Evolutionary conservation across 2,113 vertebrate genomes (phyloP).

Genomic region (Capra hircus): DNA sequence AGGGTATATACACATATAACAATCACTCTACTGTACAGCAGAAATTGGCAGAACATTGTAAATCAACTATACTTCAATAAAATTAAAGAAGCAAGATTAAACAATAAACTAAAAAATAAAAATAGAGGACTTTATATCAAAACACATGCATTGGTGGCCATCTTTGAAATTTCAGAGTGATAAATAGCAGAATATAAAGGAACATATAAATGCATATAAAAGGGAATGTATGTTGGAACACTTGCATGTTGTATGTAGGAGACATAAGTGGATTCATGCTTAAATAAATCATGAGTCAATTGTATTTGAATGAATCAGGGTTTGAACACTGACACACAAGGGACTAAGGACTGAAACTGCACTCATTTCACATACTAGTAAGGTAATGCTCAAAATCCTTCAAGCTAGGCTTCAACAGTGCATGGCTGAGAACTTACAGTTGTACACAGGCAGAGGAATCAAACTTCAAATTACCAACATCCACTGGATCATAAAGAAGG

Average conservation of each 20-base stretch:
- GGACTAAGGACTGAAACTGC: neutral
- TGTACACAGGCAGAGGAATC: neutral
- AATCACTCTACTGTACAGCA: neutral
- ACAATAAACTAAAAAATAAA: neutral
- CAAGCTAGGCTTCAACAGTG: neutral
- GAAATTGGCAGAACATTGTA: neutral
- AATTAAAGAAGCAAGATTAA: neutral
- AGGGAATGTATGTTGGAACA: neutral
- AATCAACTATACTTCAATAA: neutral
- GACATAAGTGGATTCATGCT: neutral
- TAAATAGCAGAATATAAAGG: neutral
- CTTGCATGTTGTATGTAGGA: no score
- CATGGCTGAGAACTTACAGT: neutral
- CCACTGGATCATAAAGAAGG: neutral
- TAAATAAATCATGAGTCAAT: neutral
- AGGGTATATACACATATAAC: neutral
- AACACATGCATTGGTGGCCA: neutral
- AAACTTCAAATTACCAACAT: neutral
- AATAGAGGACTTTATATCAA: neutral
- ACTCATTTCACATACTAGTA: neutral
- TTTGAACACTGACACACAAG: neutral
- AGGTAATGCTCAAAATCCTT: neutral
- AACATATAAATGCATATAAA: neutral
- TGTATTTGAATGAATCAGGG: neutral
- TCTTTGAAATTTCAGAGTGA: neutral